Evolutionary conservation across 2,113 vertebrate genomes (phyloP), one percentile per base, ranked within the genome.

Genomic region (Chrysochloris asiatica): DNA sequence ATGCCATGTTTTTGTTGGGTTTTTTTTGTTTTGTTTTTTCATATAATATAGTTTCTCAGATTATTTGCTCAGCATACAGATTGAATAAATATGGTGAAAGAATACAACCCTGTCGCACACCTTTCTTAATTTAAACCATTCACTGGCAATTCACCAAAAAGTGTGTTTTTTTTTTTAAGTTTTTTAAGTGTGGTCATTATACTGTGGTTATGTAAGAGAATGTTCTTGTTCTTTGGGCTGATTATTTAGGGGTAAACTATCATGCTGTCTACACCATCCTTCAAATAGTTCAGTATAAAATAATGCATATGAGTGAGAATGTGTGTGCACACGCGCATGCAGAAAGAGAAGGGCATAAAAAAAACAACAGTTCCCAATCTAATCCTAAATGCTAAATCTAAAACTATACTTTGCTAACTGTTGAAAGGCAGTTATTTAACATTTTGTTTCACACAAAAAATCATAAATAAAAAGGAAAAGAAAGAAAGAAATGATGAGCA

Each of bases 371-470:
- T 75, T 86, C 48, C 33, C 48, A 65, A 30, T 93, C 24, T 84
- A 90, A 54, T 86, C 24, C 24, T 65, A 19, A 87, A 77, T 59
- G n/a, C 56, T 26, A 84, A 89, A 73, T 94, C 65, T 75, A 75
- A 69, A 72, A 93, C n/a, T 76, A 73, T 88, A 59, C 30, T 78
- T 93, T 61, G 22, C 76, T 61, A 86, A 54, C 63, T 83, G 28
- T 88, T 88, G 54, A 92, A 95, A 95, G 41, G 61, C 88, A 88
- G 22, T 72, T n/a, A 85, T 93, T 92, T 95, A 82, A 88, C 75
- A 85, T 73, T 93, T 77, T 67, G 38, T 77, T 92, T 92, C 88
- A 81, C 19, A 85, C 22, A 61, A 26, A 61, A 24, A n/a, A n/a
- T n/a, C n/a, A n/a, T n/a, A n/a, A n/a, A n/a, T n/a, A n/a, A 26